Base-by-base conservation (phyloP, 2,888 invertebrate genomes). In the Cylindroiulus punctatus region DNA sequence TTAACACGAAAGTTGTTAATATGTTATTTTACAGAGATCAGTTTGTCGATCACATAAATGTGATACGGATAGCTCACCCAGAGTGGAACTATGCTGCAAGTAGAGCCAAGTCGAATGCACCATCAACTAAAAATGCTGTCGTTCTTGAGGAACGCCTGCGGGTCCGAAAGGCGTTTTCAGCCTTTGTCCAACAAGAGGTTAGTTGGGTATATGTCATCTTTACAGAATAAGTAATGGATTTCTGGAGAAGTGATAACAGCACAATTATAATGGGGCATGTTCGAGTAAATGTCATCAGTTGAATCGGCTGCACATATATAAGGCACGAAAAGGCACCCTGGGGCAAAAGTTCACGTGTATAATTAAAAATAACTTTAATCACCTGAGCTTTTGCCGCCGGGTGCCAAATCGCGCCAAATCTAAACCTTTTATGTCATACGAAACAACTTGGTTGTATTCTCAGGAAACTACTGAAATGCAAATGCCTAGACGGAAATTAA, bases 51-150 rank as follows among this genome's bases (percentile, higher is more conserved):
- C 65, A 65, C 32, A 85, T 85, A n/a, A 65, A 44, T 30, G 44
- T 65, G 44, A 10, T 65, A 22, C 76, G 85, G n/a, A 36, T 22
- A 19, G 42, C 22, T 32, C 40, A 85, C n/a, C 85, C 85, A 19
- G 81, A 85, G 10, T 85, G 85, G 85, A 85, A 85, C 65, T 85
- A 85, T 30, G 85, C 85, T n/a, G 85, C 65, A 81, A 76, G 76
- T 81, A 57, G 85, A 10, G 76, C 65, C 12, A 85, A 85, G 30
- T 44, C 32, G 44, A 32, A 44, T 32, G 44, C 26, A 30, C 7
- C 47, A 10, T n/a, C n/a, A 52, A 84, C 7, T 26, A 47, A 26
- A n/a, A 30, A 52, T 8, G 5, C 26, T 7, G 10, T 8, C 17
- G 36, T 85, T 85, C 36, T 85, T 32, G 36, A 30, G 19, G 36